Percentiles rank a stretch among this genome's conserved stretches.
Evolutionary conservation across 2,888 invertebrate species (phyloP).

Genomic region (Napeogenes inachia): DNA sequence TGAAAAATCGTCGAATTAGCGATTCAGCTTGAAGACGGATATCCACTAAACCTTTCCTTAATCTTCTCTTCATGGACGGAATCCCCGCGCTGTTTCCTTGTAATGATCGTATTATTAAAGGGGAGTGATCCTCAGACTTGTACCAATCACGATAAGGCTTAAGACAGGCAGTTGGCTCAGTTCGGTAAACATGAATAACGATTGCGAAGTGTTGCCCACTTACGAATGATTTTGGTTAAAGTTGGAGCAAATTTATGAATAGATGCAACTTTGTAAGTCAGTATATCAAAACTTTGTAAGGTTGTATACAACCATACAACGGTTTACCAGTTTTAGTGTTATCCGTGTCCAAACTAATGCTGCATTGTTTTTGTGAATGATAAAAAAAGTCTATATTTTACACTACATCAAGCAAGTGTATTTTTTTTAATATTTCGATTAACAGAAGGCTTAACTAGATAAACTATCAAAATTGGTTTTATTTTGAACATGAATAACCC

Average conservation of each 20-base stretch:
- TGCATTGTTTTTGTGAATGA: too few species aligned
- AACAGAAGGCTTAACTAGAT: too few species aligned
- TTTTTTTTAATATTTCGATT: too few species aligned
- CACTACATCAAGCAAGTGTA: too few species aligned
- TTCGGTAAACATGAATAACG: constrained; percentile 14
- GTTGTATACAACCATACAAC: too few species aligned
- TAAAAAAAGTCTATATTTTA: too few species aligned
- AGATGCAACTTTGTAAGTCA: too few species aligned
- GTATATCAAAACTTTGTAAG: too few species aligned
- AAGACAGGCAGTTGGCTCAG: constrained; percentile 13
- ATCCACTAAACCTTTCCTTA: constrained; percentile 18
- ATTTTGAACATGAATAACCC: too few species aligned
- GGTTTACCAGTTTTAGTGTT: too few species aligned
- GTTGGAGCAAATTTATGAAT: neutral
- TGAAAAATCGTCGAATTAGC: constrained; percentile 20
- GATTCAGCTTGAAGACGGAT: constrained; percentile 15
- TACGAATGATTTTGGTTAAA: neutral
- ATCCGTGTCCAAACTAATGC: too few species aligned
- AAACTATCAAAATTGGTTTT: too few species aligned
- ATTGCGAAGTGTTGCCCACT: constrained; percentile 2
- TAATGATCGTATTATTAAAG: constrained; percentile 26
- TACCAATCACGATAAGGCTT: constrained; percentile 23
- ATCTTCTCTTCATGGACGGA: constrained; percentile 28
- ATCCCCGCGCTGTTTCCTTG: constrained; percentile 28
- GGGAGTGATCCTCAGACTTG: constrained; percentile 21